phyloP scores from a whole-genome alignment of 2,797 vertebrate genomes.

The Falco berigora region DNA sequence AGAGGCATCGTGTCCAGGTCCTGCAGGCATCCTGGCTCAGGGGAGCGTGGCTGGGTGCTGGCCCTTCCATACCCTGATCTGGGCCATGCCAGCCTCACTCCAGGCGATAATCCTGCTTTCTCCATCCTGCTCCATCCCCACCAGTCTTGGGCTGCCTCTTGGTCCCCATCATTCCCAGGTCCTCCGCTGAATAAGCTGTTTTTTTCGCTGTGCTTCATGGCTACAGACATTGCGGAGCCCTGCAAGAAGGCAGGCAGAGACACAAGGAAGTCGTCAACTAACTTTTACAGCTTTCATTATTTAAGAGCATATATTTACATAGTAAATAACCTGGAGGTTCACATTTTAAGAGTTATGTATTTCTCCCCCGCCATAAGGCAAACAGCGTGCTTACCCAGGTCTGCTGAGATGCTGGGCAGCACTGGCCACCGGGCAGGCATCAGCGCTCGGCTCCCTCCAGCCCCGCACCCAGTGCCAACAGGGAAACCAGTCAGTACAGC shows the following conservation, averaged over 20 bases:
- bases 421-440: rapidly evolving
- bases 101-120: background rate
- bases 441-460: background rate
- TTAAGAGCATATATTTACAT: background rate
- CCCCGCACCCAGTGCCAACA: background rate
- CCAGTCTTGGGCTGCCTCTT: background rate
- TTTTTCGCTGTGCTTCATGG: background rate
- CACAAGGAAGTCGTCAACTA: background rate
- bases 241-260: background rate
- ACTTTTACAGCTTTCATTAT: background rate
- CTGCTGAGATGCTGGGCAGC: background rate
- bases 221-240: background rate
- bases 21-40: background rate
- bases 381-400: background rate
- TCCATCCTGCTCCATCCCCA: background rate
- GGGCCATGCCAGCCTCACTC: background rate
- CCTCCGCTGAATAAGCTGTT: background rate
- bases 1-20: rapidly evolving
- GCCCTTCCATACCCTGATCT: background rate
- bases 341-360: background rate
- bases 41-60: background rate
- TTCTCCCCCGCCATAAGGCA: background rate
- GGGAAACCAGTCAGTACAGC: background rate
- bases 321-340: background rate
- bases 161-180: background rate